Conservation (phyloP, 2,888 invertebrate species). For the Epirrita christyi region DNA sequence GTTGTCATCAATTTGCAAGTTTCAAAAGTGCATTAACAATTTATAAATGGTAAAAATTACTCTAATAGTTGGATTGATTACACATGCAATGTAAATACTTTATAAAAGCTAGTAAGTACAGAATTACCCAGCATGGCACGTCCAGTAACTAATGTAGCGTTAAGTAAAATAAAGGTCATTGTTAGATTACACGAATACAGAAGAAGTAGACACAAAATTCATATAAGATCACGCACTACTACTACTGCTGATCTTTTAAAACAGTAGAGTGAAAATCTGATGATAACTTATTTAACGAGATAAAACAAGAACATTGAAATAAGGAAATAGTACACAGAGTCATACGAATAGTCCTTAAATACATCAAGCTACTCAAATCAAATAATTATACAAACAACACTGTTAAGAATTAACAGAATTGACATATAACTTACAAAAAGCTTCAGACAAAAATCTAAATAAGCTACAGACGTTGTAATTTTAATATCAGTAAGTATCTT, state of each 20-base stretch:
- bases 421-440: background rate
- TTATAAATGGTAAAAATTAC: background rate
- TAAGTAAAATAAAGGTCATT: slow-evolving; percentile 41
- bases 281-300: too few species aligned
- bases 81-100: slow-evolving; percentile 13
- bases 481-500: too few species aligned
- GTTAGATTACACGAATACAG: slow-evolving; percentile 3
- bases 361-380: too few species aligned
- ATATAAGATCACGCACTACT: too few species aligned
- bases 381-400: too few species aligned
- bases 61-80: background rate
- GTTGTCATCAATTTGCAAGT: background rate
- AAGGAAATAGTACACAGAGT: too few species aligned
- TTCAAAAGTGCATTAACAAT: background rate
- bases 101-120: background rate
- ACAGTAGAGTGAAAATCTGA: too few species aligned
- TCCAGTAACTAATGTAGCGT: slow-evolving; percentile 65
- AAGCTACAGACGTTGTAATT: too few species aligned
- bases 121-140: slow-evolving; percentile 72
- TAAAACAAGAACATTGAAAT: too few species aligned
- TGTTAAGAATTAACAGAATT: too few species aligned
- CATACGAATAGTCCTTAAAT: too few species aligned
- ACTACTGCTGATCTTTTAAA: too few species aligned
- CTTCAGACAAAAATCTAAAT: background rate
- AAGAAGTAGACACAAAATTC: background rate